These are phyloP conservation scores for Pomatorhinus ruficollis DNA, from an alignment of 2,113 vertebrate genomes.

Conservation along the genomic window DNA sequence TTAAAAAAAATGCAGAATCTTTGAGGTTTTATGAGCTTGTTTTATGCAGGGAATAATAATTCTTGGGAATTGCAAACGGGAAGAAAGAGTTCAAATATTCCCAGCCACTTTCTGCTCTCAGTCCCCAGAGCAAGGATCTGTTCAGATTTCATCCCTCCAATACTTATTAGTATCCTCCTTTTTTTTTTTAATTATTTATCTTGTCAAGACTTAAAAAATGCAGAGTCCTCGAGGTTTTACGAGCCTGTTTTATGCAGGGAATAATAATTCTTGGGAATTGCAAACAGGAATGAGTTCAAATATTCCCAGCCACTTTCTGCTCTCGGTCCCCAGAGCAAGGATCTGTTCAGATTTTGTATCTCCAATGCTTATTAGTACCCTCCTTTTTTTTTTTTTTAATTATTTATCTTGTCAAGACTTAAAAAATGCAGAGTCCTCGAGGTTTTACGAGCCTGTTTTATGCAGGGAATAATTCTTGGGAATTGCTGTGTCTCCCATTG, in stretches of 20 bases:
- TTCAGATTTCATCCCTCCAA: fast-evolving
- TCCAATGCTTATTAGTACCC: fast-evolving
- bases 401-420: neutral
- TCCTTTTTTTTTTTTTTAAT: neutral
- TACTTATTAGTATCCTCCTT: fast-evolving
- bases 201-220: neutral
- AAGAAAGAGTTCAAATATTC: neutral
- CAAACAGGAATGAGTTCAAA: too few species aligned
- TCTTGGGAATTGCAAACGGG: neutral
- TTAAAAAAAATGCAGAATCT: too few species aligned
- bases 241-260: neutral
- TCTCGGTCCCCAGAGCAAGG: too few species aligned
- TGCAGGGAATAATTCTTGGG: neutral
- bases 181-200: too few species aligned
- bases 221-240: neutral
- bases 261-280: too few species aligned
- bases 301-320: too few species aligned
- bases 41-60: too few species aligned
- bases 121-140: fast-evolving
- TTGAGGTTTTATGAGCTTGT: too few species aligned
- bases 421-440: fast-evolving
- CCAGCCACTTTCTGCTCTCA: fast-evolving
- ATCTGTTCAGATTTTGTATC: too few species aligned
- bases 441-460: neutral
- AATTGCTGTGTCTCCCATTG: neutral